Evolutionary conservation across 2,888 invertebrate genomes (phyloP), one percentile per base, ranked within the genome.

Genomic region (Agrotis ipsilon): DNA sequence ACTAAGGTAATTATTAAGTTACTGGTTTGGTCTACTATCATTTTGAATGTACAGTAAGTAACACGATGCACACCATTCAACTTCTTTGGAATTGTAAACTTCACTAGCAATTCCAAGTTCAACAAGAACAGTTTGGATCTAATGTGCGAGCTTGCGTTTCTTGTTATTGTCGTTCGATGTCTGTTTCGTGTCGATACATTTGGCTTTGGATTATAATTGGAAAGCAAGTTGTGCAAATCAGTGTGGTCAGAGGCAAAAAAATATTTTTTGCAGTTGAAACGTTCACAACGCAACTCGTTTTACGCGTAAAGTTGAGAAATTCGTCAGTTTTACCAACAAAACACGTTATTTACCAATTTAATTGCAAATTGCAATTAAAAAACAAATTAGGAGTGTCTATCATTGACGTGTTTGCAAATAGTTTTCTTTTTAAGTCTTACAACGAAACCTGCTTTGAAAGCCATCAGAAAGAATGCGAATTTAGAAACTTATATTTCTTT

Each of bases 211-310:
- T n/a, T 48, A 0, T 39, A 57, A 32, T 49, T 72, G 72, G 27
- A 55, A 55, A 45, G 7, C 18, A 11, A 51, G 27, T 62, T 62
- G 32, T 32, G 45, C 14, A 13, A 71, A 72, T 14, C n/a, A 21
- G 48, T 61, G 55, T 51, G 21, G n/a, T 43, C 14, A 27, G 32
- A 19, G 13, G 19, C n/a, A 16, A 51, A 19, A 49, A 19, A 16
- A n/a, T 9, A 14, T 24, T 13, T 21, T 32, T 21, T 57, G 18
- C 27, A 43, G 19, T 71, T 18, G 46, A 48, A 54, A 61, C 13
- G 19, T 27, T 61, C 39, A 19, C 48, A 48, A 21, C 9, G 27
- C n/a, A 71, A 72, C 62, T 43, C 21, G 43, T 72, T 62, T 72
- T 13, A 62, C 11, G n/a, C 45, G 46, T 24, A 18, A 72, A 45